Percentiles rank a stretch among this genome's conserved stretches.
phyloP scores from a whole-genome alignment of 1,140 invertebrate genomes.

The Achroia grisella region DNA sequence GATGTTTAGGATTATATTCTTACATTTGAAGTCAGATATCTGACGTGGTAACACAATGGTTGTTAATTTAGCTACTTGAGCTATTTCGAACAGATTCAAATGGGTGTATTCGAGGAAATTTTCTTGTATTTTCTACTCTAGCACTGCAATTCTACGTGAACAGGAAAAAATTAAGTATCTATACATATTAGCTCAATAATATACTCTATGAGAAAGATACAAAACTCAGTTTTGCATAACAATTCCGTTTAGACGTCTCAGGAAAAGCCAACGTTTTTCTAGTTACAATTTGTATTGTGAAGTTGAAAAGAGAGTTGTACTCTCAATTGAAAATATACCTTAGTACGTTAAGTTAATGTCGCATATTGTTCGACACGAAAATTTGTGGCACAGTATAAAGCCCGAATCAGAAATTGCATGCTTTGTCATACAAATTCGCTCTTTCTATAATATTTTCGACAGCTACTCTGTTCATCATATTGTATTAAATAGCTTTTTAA shows the following conservation, averaged over 20 bases:
- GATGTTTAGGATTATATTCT: too few relatives aligned
- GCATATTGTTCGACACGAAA: too few relatives aligned
- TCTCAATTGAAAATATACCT: constrained; percentile 9
- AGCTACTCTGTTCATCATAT: too few relatives aligned
- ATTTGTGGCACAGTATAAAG: not conserved
- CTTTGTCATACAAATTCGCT: constrained; percentile 3
- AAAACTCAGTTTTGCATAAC: too few relatives aligned
- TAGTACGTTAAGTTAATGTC: not conserved
- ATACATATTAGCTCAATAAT: not conserved
- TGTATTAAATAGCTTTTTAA: too few relatives aligned
- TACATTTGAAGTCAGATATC: too few relatives aligned
- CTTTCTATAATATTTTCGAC: not conserved
- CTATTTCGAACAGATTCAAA: not conserved
- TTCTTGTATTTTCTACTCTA: constrained; percentile 24
- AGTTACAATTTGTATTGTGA: constrained; percentile 39
- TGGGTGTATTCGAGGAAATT: constrained; percentile 16
- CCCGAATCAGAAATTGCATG: constrained; percentile 1
- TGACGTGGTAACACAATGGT: too few relatives aligned
- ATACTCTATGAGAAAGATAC: too few relatives aligned
- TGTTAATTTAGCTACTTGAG: too few relatives aligned
- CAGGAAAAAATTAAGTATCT: constrained; percentile 6
- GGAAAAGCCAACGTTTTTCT: constrained; percentile 13
- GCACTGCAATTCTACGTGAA: constrained; percentile 13
- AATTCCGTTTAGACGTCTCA: not conserved
- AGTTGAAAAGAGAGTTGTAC: constrained; percentile 19